Conservation (phyloP, 2,888 invertebrate genomes). For the Malthinus seriepunctatus region DNA sequence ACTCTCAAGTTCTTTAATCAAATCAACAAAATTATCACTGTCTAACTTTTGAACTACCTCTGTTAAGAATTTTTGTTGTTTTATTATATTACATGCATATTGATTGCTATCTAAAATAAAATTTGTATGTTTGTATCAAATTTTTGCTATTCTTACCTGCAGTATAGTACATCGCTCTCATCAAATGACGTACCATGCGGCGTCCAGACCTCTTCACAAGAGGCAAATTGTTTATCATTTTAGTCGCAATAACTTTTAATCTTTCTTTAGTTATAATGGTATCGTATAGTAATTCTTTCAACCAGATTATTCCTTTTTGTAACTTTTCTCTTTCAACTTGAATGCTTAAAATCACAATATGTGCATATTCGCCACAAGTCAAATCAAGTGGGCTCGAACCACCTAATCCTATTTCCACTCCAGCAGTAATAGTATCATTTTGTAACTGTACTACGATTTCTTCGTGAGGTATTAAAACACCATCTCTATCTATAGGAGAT, state of each 20-base stretch:
- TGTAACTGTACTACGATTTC: constrained; percentile 80
- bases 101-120: constrained; percentile 68
- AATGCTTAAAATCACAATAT: constrained; percentile 66
- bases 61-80: constrained; percentile 77
- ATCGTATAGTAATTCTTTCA: constrained; percentile 74
- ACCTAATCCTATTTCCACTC: constrained; percentile 68
- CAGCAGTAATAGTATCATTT: constrained; percentile 69
- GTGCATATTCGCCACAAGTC: constrained; percentile 72
- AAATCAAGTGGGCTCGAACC: constrained; percentile 58
- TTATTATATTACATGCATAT: constrained; percentile 69
- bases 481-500: constrained; percentile 68
- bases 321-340: constrained; percentile 82
- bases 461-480: constrained; percentile 62
- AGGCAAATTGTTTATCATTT: constrained; percentile 80
- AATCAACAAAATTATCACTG: constrained; percentile 55
- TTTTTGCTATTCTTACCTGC: constrained; percentile 53
- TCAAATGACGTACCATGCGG: constrained; percentile 65
- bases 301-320: constrained; percentile 72
- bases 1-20: constrained; percentile 60
- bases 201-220: constrained; percentile 74
- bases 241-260: constrained; percentile 75
- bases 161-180: constrained; percentile 63
- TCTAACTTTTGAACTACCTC: constrained; percentile 65
- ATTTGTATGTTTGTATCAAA: background rate
- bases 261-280: constrained; percentile 74